A percentile compares a stretch with the other conserved stretches of the same genome.
Conservation (phyloP, 1,140 invertebrate species). For the Helicoverpa zea region DNA sequence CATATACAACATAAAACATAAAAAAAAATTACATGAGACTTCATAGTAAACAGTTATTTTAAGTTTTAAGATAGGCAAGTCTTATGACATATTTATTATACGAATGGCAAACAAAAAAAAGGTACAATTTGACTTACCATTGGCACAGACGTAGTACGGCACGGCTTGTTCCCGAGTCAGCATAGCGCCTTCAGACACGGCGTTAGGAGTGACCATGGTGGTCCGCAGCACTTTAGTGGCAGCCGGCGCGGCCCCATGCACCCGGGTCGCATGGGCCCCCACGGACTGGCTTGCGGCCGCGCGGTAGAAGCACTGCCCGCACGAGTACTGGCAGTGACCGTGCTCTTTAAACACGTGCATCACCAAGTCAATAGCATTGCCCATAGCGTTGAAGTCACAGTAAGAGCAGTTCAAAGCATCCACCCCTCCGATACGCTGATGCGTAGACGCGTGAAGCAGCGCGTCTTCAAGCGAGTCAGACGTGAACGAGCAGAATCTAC, state of each 20-base stretch:
- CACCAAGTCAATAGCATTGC: constrained; percentile 78
- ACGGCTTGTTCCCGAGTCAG: constrained; percentile 73
- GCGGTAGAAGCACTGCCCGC: constrained; percentile 77
- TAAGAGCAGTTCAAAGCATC: constrained; percentile 73
- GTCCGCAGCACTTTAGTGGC: constrained; percentile 56
- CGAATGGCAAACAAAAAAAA: too few species aligned
- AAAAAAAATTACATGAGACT: too few species aligned
- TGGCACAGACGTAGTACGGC: constrained; percentile 68
- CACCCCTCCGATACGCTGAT: constrained; percentile 73
- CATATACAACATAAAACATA: too few species aligned
- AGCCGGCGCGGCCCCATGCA: constrained; percentile 54
- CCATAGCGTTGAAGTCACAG: constrained; percentile 73
- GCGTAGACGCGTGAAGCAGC: constrained; percentile 72
- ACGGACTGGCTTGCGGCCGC: constrained; percentile 72
- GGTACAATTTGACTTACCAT: constrained; percentile 63
- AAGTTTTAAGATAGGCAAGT: too few species aligned
- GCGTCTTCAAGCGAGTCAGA: constrained; percentile 75
- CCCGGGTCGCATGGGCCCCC: constrained; percentile 64
- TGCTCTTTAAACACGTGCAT: constrained; percentile 80
- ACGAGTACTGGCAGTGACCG: constrained; percentile 69
- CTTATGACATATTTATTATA: too few species aligned
- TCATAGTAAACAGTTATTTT: too few species aligned
- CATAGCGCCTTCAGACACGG: constrained; percentile 52
- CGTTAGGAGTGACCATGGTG: constrained; percentile 37
- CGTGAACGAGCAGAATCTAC: constrained; percentile 78